phyloP scores from a whole-genome alignment of 1,140 invertebrate species.

The Rhizoglyphus robini region DNA sequence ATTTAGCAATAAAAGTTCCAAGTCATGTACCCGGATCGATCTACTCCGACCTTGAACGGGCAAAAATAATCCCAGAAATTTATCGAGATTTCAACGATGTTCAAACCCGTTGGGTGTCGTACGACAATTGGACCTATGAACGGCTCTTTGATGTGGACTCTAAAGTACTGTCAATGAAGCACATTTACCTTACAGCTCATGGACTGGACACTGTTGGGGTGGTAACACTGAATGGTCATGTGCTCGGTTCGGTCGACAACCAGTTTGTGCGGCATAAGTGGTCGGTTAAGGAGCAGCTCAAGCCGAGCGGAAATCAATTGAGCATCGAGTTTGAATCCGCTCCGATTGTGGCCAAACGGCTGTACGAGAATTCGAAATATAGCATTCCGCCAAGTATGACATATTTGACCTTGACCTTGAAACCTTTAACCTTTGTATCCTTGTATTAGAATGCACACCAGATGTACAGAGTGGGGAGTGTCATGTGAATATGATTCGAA shows the following conservation, averaged over 20 bases:
- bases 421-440: not conserved
- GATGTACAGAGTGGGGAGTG: constrained; percentile 75
- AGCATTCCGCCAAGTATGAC: constrained; percentile 49
- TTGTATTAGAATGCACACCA: constrained; percentile 53
- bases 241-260: constrained; percentile 56
- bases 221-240: constrained; percentile 53
- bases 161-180: constrained; percentile 29
- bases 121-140: constrained; percentile 60
- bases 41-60: constrained; percentile 56
- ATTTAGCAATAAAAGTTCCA: constrained; percentile 13
- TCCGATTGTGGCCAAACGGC: constrained; percentile 39
- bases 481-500: constrained; percentile 82
- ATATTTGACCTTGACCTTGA: no score
- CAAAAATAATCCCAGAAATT: constrained; percentile 47
- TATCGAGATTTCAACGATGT: constrained; percentile 65
- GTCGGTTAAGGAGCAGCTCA: constrained; percentile 54
- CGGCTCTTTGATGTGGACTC: constrained; percentile 30
- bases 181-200: constrained; percentile 52
- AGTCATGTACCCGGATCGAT: constrained; percentile 63
- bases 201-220: constrained; percentile 72
- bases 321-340: constrained; percentile 58
- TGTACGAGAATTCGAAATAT: constrained; percentile 43
- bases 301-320: constrained; percentile 55
- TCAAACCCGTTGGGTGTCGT: constrained; percentile 61
- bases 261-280: constrained; percentile 77